Base-by-base conservation (phyloP, 2,113 vertebrate genomes). In the Malaclemys terrapin region DNA sequence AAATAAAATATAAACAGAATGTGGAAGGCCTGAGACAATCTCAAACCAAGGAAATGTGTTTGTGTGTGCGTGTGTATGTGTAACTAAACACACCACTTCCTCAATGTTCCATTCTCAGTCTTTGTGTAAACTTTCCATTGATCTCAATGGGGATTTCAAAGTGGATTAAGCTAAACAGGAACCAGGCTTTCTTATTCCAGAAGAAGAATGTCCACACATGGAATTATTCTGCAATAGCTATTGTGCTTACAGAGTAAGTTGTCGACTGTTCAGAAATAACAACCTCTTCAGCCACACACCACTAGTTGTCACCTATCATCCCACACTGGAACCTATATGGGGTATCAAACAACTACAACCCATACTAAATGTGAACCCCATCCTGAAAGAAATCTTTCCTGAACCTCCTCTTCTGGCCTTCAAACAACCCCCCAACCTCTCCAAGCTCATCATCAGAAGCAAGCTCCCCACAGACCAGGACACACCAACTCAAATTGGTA, bases 81-180 rank as follows among this genome's bases (percentile, higher is more conserved):
- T 65, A 88, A 92, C 78, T 52, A 88, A 72, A 92, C 49, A 92
- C 56, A 80, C n/a, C 24, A 69, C 38, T 92, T 88, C 85, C 80
- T 54, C 31, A 65, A 75, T 56, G 50, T 72, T 82, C 84, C 59
- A 82, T 54, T 80, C 87, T 84, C 81, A 29, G 22, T 49, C 84
- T 87, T 87, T 91, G 52, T 47, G 8, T 88, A 78, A 62, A 52
- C 29, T 57, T 65, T 27, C 45, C 72, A 62, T 35, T 76, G 45
- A 84, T 85, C 38, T 82, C 85, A 57, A 87, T 8, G 10, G 17
- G 25, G 1, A 3, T 29, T 81, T 89, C 57, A 76, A 17, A 62
- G 76, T 80, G 3, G 12, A 49, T 90, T 93, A 87, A 94, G 25
- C 7, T 79, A 92, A 1, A 78, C 25, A 78, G 75, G 42, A 47